Base-by-base conservation (phyloP, 2,797 vertebrate genomes). In the Myripristis jacobus region DNA sequence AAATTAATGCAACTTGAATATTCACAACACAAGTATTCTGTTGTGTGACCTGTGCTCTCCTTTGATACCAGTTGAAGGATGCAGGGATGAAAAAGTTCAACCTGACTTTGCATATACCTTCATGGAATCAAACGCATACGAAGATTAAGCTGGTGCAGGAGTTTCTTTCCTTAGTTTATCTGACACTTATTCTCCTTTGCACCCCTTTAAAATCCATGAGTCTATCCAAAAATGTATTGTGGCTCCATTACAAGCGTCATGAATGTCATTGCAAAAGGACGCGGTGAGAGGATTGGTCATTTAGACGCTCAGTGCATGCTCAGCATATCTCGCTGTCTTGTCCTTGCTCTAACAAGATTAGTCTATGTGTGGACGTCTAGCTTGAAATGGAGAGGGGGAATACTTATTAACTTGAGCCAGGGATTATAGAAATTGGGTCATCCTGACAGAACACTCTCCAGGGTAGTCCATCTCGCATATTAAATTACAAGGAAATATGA, bases 391-490 rank as follows among this genome's bases (percentile, higher is more conserved):
- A 69, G 60, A 69, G 56, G 59, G 36, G 69, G 43, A 41, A 16
- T 29, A n/a, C 78, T 89, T 80, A 92, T 93, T 92, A 94, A 91
- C 79, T 83, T 85, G 85, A 94, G 81, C 77, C 54, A 44, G 77
- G 90, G 93, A 94, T 94, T 93, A 92, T 54, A 72, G 79, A 81
- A 93, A 92, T 84, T 87, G 90, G 93, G 94, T 94, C 92, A 88
- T 89, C 87, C 58, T 58, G 54, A 18, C 64, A 61, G 70, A 38
- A 77, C 81, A 63, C 16, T 38, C 24, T 22, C 55, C 41, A 68
- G 56, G 61, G 36, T 2, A n/a, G 64, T 44, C 50, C 53, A 79
- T 73, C 61, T 46, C 46, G 73, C 57, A 79, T 55, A 21, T 73
- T 78, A 44, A 80, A 27, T 71, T 60, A 60, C 15, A 36, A 10